These are phyloP conservation scores for Apodemia mormo DNA, from an alignment of 2,888 invertebrate species.

Conservation along the genomic window DNA sequence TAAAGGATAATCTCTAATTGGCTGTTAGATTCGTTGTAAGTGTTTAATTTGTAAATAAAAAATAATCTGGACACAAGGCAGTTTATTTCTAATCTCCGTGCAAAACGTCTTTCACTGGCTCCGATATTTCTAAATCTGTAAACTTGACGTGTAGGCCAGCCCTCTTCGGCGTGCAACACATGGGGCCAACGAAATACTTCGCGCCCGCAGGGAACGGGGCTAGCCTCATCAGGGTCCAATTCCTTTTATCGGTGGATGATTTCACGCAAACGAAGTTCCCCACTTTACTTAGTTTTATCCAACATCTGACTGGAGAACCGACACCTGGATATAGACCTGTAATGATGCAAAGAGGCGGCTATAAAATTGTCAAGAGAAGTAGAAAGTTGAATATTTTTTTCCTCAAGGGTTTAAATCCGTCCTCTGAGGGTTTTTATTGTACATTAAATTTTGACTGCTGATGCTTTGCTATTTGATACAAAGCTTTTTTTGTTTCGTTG, in stretches of 20 bases:
- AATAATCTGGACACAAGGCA: too few relatives aligned
- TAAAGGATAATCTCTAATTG: too few relatives aligned
- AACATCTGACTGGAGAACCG: constrained; percentile 53
- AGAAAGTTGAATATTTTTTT: too few relatives aligned
- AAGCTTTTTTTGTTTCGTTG: too few relatives aligned
- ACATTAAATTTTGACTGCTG: too few relatives aligned
- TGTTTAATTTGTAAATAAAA: too few relatives aligned
- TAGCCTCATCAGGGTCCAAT: constrained; percentile 57
- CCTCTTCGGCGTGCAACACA: constrained; percentile 61
- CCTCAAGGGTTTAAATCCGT: too few relatives aligned
- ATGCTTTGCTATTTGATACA: too few relatives aligned
- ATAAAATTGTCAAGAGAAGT: too few relatives aligned
- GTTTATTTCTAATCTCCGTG: constrained; percentile 29
- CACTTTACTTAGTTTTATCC: constrained; percentile 56
- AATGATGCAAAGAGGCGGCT: constrained; percentile 32
- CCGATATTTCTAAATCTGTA: constrained; percentile 46
- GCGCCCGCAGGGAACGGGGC: constrained; percentile 49
- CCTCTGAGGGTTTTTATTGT: too few relatives aligned
- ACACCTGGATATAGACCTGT: constrained; percentile 60
- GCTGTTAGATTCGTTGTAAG: too few relatives aligned
- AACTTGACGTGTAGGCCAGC: constrained; percentile 55
- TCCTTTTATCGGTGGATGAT: constrained; percentile 56
- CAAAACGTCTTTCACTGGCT: constrained; percentile 56
- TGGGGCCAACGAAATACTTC: constrained; percentile 53
- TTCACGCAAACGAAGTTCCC: constrained; percentile 57